Conservation (phyloP, 92 coral and sea anemone genomes). For the Hydrozoanthus gracilis region DNA sequence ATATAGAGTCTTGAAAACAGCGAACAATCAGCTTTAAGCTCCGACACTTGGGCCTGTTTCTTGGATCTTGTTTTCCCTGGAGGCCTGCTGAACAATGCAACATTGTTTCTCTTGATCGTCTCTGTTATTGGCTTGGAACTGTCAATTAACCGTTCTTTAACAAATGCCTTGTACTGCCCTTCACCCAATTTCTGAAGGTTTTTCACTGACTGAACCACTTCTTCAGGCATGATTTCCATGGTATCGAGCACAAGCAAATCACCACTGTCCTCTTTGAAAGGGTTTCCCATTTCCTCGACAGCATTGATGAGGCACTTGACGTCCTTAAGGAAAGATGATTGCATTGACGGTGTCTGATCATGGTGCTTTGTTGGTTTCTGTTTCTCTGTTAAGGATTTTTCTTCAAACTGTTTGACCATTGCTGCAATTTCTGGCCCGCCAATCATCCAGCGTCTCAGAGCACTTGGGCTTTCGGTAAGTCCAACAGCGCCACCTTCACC, state of each 20-base stretch:
- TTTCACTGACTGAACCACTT: conserved; percentile 54
- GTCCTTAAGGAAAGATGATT: conserved; percentile 43
- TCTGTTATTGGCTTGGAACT: conserved; percentile 55
- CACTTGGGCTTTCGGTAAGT: conserved; percentile 59
- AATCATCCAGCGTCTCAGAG: conserved; percentile 53
- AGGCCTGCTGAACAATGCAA: conserved; percentile 51
- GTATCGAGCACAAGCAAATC: conserved; percentile 65
- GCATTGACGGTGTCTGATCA: conserved; percentile 55
- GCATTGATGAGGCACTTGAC: conserved; percentile 32
- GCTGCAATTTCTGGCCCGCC: conserved; percentile 52
- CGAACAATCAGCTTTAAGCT: conserved; percentile 47
- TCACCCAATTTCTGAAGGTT: conserved; percentile 52
- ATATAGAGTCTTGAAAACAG: conserved; percentile 57
- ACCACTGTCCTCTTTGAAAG: conserved; percentile 56
- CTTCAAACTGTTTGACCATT: conserved; percentile 55
- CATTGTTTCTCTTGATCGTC: conserved; percentile 52
- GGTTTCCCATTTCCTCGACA: conserved; percentile 66
- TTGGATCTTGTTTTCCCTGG: conserved; percentile 47
- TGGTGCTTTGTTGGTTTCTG: conserved; percentile 54
- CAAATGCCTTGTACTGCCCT: conserved; percentile 61
- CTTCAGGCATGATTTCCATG: conserved; percentile 49
- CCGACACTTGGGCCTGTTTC: conserved; percentile 55
- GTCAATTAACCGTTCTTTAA: conserved; percentile 48
- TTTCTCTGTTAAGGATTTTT: conserved; percentile 11
- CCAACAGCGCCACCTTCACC: conserved; percentile 78